Conservation (phyloP, 2,797 vertebrate species). For the Sitta carolinensis region DNA sequence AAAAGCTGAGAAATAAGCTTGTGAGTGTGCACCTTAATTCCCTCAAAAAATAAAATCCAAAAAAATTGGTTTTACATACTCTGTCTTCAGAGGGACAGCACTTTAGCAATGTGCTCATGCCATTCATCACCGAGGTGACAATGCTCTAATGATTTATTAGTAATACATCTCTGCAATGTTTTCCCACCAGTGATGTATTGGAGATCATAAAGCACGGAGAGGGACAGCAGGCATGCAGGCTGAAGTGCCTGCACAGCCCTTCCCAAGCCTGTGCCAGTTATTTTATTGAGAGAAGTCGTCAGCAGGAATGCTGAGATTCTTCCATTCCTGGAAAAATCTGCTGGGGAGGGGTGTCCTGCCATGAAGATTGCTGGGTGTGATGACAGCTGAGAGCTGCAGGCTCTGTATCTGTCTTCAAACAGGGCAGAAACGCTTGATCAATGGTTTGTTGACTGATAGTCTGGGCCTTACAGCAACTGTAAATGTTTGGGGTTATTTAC, state of each 20-base stretch:
- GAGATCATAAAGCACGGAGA: not conserved
- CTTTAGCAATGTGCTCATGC: not conserved
- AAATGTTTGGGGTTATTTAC: not conserved
- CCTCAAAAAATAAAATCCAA: not conserved
- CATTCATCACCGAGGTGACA: slow-evolving; percentile 16
- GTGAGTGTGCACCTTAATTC: not conserved
- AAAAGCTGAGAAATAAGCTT: not conserved
- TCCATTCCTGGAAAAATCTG: not conserved
- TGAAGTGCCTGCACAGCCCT: not conserved
- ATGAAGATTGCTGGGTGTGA: not conserved
- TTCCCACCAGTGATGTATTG: not conserved
- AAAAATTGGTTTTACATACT: not conserved
- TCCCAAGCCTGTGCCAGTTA: not conserved
- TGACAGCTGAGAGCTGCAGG: not conserved
- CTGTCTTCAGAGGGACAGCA: not conserved
- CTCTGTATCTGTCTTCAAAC: not conserved
- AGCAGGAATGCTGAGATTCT: not conserved
- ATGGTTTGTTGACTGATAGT: not conserved
- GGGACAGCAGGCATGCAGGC: not conserved
- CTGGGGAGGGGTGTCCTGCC: not conserved
- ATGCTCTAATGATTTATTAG: slow-evolving; percentile 19
- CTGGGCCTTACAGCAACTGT: not conserved
- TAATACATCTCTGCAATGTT: slow-evolving; percentile 25
- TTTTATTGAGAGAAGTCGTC: not conserved
- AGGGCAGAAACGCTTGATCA: not conserved